phyloP scores from a whole-genome alignment of 2,797 vertebrate species.

The Fistularia tabacaria region DNA sequence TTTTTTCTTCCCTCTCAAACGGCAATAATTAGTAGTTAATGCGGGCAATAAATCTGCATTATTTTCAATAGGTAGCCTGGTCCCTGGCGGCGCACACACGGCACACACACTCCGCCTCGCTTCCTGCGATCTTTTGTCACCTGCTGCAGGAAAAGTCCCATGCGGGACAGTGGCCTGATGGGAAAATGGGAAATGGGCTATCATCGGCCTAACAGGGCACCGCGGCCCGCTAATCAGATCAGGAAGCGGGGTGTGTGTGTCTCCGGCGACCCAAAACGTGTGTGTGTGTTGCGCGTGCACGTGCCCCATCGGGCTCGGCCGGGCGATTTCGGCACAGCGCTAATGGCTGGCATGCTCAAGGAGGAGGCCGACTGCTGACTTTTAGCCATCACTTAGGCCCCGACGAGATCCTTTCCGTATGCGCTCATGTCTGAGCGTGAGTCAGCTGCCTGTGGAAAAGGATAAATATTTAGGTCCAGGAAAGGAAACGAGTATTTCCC shows the following conservation, averaged over 20 bases:
- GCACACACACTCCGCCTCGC: slow-evolving; percentile 38
- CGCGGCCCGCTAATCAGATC: slow-evolving; percentile 76
- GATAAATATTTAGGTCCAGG: slow-evolving; percentile 74
- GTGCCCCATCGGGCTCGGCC: slow-evolving; percentile 13
- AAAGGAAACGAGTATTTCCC: slow-evolving; percentile 78
- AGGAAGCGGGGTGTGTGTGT: slow-evolving; percentile 66
- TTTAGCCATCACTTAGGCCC: slow-evolving; percentile 33
- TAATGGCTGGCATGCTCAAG: slow-evolving; percentile 52
- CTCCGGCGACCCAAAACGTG: slow-evolving; percentile 16
- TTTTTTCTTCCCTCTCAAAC: no score
- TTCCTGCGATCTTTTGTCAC: slow-evolving; percentile 70
- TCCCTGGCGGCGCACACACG: slow-evolving; percentile 38
- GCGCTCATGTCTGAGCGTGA: slow-evolving; percentile 51
- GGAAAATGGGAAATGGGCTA: slow-evolving; percentile 74
- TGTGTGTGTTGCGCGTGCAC: slow-evolving; percentile 7
- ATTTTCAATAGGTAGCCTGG: not conserved
- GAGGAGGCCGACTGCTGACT: slow-evolving; percentile 17
- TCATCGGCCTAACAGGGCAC: slow-evolving; percentile 70
- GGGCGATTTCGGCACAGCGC: slow-evolving; percentile 12
- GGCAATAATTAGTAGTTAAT: slow-evolving; percentile 4
- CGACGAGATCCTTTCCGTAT: slow-evolving; percentile 49
- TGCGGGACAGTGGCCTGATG: slow-evolving; percentile 62
- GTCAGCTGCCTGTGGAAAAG: slow-evolving; percentile 64
- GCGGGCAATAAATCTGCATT: slow-evolving; percentile 1
- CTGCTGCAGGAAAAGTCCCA: slow-evolving; percentile 49